Conservation (phyloP, 1,140 invertebrate species). For the Panulirus ornatus region DNA sequence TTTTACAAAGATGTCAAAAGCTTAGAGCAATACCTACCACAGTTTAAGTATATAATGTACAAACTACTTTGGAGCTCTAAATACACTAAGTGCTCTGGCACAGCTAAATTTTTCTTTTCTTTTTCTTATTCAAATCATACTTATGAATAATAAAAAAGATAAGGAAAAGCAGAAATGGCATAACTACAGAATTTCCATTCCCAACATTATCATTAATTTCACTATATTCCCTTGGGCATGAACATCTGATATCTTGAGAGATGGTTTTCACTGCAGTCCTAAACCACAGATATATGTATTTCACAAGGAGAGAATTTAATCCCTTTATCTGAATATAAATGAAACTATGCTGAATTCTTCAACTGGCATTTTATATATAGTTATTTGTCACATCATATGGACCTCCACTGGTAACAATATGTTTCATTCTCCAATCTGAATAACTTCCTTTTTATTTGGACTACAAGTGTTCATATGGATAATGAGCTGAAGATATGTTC, state of each 20-base stretch:
- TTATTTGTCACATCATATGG: background rate
- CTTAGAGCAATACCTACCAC: background rate
- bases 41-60: background rate
- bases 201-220: background rate
- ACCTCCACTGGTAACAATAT: background rate
- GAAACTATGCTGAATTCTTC: background rate
- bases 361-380: background rate
- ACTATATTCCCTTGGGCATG: too few relatives aligned
- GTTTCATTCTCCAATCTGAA: background rate
- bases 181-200: background rate
- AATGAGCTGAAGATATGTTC: too few relatives aligned
- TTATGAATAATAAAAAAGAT: too few relatives aligned
- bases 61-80: background rate
- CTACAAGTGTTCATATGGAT: too few relatives aligned
- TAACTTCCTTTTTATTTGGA: too few relatives aligned
- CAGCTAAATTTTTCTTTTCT: background rate
- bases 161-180: background rate
- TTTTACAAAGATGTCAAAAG: constrained; percentile 1
- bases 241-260: background rate
- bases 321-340: background rate
- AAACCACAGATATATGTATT: background rate
- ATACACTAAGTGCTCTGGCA: background rate
- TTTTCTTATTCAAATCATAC: too few relatives aligned
- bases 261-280: background rate
- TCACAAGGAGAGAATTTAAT: background rate